phyloP scores from a whole-genome alignment of 2,797 vertebrate species.

The Oryzias sinensis region DNA sequence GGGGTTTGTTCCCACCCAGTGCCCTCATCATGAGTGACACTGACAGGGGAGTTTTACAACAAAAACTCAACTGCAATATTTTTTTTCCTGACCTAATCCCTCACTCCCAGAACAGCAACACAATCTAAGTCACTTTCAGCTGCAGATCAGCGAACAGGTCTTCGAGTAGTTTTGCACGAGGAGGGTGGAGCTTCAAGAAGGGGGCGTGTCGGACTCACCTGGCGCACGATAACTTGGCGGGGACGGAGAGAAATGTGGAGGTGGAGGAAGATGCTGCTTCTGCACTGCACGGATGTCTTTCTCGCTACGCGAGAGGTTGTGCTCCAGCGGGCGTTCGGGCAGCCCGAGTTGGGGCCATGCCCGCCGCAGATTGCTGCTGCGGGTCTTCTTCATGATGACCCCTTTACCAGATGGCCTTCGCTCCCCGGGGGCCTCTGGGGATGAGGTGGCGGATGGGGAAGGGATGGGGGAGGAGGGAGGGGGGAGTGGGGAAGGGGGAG shows the following conservation, averaged over 20 bases:
- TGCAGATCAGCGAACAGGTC: slow-evolving; percentile 24
- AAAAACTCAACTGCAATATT: neutral
- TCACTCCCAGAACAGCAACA: neutral
- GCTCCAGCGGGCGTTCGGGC: slow-evolving; percentile 83
- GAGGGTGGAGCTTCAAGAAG: slow-evolving; percentile 49
- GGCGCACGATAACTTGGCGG: slow-evolving; percentile 72
- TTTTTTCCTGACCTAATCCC: neutral
- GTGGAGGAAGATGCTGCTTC: slow-evolving; percentile 83
- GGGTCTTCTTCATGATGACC: slow-evolving; percentile 95
- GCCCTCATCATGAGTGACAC: neutral
- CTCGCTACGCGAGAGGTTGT: slow-evolving; percentile 90
- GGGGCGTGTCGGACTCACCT: slow-evolving; percentile 69
- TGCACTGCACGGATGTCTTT: slow-evolving; percentile 92
- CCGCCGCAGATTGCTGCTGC: slow-evolving; percentile 91
- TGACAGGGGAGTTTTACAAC: neutral
- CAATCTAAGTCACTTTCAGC: slow-evolving; percentile 8
- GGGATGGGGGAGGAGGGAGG: slow-evolving; percentile 7
- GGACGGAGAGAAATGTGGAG: slow-evolving; percentile 76
- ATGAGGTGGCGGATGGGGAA: slow-evolving; percentile 15
- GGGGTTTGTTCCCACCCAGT: no score
- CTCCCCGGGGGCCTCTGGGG: slow-evolving; percentile 51
- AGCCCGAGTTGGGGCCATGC: slow-evolving; percentile 96
- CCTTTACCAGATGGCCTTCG: slow-evolving; percentile 61
- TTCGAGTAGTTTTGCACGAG: slow-evolving; percentile 22
- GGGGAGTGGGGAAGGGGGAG: slow-evolving; percentile 56